Evolutionary conservation across 2,888 invertebrate genomes (phyloP).

Genomic region (Dryocosmus kuriphilus): DNA sequence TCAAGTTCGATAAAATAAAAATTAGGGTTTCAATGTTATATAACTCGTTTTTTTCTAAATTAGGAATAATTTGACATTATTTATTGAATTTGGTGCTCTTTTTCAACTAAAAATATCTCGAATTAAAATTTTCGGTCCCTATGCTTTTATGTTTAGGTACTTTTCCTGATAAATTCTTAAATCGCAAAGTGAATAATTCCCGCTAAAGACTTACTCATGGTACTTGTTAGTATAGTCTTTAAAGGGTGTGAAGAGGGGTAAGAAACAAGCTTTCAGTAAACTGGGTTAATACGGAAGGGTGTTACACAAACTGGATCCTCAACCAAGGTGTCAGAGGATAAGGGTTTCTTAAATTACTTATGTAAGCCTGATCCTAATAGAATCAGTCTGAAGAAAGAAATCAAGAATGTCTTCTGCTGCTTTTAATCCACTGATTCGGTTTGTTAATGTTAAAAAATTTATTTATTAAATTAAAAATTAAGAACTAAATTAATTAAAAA

Average conservation of each 20-base stretch:
- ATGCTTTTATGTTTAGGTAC: background rate
- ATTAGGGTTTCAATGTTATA: too few relatives aligned
- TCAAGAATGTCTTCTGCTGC: background rate
- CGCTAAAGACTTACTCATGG: background rate
- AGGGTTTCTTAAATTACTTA: slow-evolving; percentile 60
- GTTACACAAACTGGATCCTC: background rate
- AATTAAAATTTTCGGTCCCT: too few relatives aligned
- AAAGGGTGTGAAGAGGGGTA: background rate
- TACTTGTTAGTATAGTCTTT: background rate
- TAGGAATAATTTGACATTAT: too few relatives aligned
- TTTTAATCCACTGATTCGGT: background rate
- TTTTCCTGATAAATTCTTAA: background rate
- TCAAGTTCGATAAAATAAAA: too few relatives aligned
- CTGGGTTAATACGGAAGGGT: slow-evolving; percentile 7
- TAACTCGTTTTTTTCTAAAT: too few relatives aligned
- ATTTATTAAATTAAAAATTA: too few relatives aligned
- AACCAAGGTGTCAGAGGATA: slow-evolving; percentile 52
- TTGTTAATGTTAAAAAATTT: too few relatives aligned
- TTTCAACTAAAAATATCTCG: too few relatives aligned
- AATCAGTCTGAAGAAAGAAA: slow-evolving; percentile 40
- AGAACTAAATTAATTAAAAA: too few relatives aligned
- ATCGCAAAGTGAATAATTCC: background rate
- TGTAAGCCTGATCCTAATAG: slow-evolving; percentile 58
- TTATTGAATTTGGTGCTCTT: too few relatives aligned
- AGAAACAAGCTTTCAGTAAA: background rate